A percentile compares a stretch with the other conserved stretches of the same genome.
These are phyloP conservation scores for Scaptomyza caliginosa DNA, from an alignment of 2,888 invertebrate species.

Conservation along the genomic window DNA sequence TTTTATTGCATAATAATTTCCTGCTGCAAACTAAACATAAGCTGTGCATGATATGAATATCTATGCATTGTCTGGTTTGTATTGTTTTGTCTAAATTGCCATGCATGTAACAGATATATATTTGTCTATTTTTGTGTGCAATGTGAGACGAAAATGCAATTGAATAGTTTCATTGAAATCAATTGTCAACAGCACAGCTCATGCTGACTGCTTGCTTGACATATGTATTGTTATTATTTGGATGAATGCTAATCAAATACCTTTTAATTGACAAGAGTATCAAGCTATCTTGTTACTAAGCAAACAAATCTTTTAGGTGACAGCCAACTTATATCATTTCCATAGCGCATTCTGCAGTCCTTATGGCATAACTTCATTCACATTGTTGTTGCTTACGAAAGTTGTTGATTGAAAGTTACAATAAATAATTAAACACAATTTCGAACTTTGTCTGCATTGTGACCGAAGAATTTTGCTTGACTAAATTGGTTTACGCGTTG, in stretches of 20 bases:
- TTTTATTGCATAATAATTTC: constrained; percentile 5
- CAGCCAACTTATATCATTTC: no score
- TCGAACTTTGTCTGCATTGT: constrained; percentile 14
- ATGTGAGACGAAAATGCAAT: background rate
- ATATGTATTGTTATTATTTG: background rate
- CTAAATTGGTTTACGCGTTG: constrained; percentile 11
- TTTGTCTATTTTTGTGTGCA: background rate
- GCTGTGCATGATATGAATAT: background rate
- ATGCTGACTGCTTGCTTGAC: background rate
- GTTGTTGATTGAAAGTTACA: constrained; percentile 14
- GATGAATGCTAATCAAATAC: background rate
- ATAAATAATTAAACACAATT: constrained; percentile 21
- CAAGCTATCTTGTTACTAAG: no score
- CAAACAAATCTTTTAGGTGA: background rate
- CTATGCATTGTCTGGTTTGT: background rate
- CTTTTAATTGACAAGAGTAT: background rate
- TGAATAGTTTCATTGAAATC: background rate
- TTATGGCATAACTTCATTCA: background rate
- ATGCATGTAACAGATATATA: background rate
- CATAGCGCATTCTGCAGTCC: background rate
- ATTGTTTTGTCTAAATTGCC: background rate
- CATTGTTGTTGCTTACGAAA: background rate
- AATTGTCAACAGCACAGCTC: background rate
- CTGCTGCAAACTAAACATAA: constrained; percentile 11
- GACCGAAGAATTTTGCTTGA: constrained; percentile 8